A percentile compares a stretch with the other conserved stretches of the same genome.
These are phyloP conservation scores for Lanius ludovicianus DNA, from an alignment of 2,113 vertebrate species.

Conservation along the genomic window DNA sequence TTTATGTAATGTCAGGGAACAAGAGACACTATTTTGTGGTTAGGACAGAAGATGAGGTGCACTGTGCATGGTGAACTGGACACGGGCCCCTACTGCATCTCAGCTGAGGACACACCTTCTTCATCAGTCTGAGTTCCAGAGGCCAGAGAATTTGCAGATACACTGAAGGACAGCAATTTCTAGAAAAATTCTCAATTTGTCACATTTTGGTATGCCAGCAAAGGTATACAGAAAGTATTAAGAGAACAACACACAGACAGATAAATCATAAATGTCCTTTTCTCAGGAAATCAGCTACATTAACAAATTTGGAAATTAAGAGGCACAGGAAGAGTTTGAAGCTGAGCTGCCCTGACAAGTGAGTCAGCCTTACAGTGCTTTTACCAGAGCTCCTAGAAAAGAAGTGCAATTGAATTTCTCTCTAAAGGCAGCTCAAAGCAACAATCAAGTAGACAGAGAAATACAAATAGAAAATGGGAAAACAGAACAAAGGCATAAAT, in stretches of 20 bases:
- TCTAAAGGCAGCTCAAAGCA: not conserved
- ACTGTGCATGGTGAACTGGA: not conserved
- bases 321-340: conserved; percentile 21
- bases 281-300: not conserved
- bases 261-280: not conserved
- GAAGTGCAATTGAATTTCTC: not conserved
- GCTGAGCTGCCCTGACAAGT: conserved; percentile 49
- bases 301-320: conserved; percentile 2
- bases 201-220: not conserved
- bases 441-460: not conserved
- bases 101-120: not conserved
- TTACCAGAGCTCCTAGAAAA: conserved; percentile 31
- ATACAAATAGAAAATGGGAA: not conserved
- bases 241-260: not conserved
- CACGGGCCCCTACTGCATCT: not conserved
- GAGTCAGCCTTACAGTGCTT: not conserved
- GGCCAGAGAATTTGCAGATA: not conserved
- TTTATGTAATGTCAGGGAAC: not conserved
- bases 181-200: not conserved
- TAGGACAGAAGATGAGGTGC: not conserved
- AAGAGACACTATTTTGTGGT: not conserved
- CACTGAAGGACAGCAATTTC: not conserved
- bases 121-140: not conserved
- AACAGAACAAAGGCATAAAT: not conserved
- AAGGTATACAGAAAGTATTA: not conserved